Evolutionary conservation across 2,113 vertebrate genomes (phyloP).

Genomic region (Progne subis): DNA sequence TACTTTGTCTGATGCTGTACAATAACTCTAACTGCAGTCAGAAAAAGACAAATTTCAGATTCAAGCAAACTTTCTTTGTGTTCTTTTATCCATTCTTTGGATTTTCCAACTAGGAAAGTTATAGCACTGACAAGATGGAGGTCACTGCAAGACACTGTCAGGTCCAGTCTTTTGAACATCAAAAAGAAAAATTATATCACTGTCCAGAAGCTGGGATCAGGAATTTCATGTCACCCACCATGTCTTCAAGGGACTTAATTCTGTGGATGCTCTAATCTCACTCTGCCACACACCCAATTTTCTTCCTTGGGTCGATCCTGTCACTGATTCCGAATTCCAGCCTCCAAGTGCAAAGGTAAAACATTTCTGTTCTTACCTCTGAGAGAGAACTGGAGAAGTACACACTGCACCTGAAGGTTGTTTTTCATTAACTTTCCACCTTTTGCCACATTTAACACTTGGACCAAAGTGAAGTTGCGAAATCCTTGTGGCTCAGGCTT

Average conservation of each 20-base stretch:
- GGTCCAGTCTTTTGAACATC: background rate
- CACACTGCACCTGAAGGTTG: background rate
- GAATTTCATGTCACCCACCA: background rate
- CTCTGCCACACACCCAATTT: background rate
- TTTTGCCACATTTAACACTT: background rate
- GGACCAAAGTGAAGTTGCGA: background rate
- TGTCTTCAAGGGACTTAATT: background rate
- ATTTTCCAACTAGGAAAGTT: background rate
- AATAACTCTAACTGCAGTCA: background rate
- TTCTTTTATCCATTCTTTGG: background rate
- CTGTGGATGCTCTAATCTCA: background rate
- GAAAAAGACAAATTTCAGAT: conserved; percentile 10
- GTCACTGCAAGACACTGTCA: background rate
- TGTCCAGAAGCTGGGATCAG: background rate
- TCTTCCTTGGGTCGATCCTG: background rate
- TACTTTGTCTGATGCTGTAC: background rate
- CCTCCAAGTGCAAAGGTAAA: background rate
- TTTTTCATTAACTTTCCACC: background rate
- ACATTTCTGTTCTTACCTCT: background rate
- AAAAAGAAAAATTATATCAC: background rate
- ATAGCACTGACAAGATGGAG: background rate
- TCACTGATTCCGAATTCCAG: background rate
- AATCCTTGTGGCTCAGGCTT: background rate
- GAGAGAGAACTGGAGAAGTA: background rate
- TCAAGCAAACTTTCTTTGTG: background rate